A percentile compares a stretch with the other conserved stretches of the same genome.
Conservation (phyloP, 2,888 invertebrate species). For the Ophraella communa region DNA sequence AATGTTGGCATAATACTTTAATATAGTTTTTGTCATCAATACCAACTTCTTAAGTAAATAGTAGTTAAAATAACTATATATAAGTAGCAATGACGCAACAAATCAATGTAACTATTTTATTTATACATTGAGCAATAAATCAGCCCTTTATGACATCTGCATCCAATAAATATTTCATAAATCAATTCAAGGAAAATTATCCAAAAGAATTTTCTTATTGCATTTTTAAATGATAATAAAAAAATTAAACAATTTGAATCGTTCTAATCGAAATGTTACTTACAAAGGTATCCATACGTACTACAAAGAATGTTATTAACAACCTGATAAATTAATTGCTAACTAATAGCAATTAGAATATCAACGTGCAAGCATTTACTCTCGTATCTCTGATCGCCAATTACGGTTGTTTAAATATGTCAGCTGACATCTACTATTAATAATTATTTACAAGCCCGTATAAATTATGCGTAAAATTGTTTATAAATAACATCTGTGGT, state of each 20-base stretch:
- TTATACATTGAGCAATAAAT: too few species aligned
- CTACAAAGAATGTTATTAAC: conserved; percentile 9
- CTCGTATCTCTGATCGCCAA: not conserved
- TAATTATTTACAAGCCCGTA: not conserved
- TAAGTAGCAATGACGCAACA: too few species aligned
- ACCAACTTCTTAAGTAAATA: too few species aligned
- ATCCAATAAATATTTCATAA: too few species aligned
- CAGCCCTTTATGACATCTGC: too few species aligned
- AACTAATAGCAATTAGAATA: conserved; percentile 10
- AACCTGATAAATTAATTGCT: conserved; percentile 18
- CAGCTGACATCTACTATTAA: not conserved
- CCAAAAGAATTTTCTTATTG: not conserved
- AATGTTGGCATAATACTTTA: too few species aligned
- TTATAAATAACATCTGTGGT: too few species aligned
- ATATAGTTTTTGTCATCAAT: too few species aligned
- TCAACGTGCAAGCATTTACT: conserved; percentile 9
- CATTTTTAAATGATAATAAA: not conserved
- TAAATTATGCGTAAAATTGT: too few species aligned
- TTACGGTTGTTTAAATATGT: not conserved
- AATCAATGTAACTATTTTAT: too few species aligned
- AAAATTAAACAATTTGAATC: not conserved
- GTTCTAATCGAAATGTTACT: conserved; percentile 4
- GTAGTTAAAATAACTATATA: too few species aligned
- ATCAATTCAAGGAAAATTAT: too few species aligned
- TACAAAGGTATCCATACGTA: conserved; percentile 9